Base-by-base conservation (phyloP, 2,113 vertebrate genomes). In the Gasterosteus aculeatus region DNA sequence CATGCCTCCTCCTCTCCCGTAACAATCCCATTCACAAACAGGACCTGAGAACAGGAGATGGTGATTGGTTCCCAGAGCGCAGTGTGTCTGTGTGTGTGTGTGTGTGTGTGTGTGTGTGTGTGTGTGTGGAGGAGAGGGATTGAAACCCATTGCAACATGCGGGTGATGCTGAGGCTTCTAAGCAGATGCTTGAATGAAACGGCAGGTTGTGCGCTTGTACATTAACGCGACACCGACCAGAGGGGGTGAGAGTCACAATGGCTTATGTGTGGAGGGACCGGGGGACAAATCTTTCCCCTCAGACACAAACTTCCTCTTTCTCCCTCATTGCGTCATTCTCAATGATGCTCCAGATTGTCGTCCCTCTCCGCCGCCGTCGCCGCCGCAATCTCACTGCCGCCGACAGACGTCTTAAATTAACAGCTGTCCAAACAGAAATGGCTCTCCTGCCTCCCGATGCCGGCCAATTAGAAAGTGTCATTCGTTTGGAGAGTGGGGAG, bases 11-110 rank as follows among this genome's bases (percentile, higher is more conserved):
- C 75, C 83, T 87, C 81, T 75, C 78, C 79, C 84, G 81, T 89
- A 88, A 76, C 72, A 83, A 88, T 88, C 89, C 88, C 92, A 93
- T 93, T 93, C 90, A 93, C 89, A 93, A 93, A 93, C 88, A 81
- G 88, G 86, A 91, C 81, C 85, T 65, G 83, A 67, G 78, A 85
- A 77, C 74, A 77, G 78, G 42, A 74, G 38, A 79, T 72, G 67
- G 66, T 87, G 86, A 92, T 92, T 92, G 91, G 91, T 64, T 91
- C 81, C 74, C 87, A 9, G 31, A 82, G 76, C 18, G 12, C 83
- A 80, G 81, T 87, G 81, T 79, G 83, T 78, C 10, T 73, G 64
- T 71, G 78, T 68, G 84, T 56, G 72, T 59, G 66, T 44, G 72
- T 80, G 72, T 62, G 10, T 69, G 66, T 65, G 67, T 63, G 73